Evolutionary conservation across 1,140 invertebrate species (phyloP).

Genomic region (Chlorops oryzae): DNA sequence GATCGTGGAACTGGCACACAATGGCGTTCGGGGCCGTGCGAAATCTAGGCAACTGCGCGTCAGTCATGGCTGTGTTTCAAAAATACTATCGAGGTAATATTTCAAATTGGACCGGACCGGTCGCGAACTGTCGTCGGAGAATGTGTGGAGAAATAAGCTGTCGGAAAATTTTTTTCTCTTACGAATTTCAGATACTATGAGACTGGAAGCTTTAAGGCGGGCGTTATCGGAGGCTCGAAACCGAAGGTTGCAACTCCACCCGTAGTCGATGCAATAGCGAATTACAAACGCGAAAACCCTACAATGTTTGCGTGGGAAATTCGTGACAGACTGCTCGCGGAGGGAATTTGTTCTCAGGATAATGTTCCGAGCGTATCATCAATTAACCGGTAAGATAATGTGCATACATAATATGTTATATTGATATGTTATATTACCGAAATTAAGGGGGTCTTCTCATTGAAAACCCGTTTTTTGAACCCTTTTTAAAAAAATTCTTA

Average conservation of each 20-base stretch:
- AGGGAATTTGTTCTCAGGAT: slow-evolving; percentile 95
- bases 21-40: slow-evolving; percentile 90
- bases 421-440: too few relatives aligned
- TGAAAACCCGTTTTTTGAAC: too few relatives aligned
- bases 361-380: slow-evolving; percentile 98
- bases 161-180: too few relatives aligned
- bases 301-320: too few relatives aligned
- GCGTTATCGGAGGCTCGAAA: slow-evolving; percentile 97
- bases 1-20: slow-evolving; percentile 92
- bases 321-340: slow-evolving; percentile 87
- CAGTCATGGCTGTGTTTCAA: slow-evolving; percentile 88
- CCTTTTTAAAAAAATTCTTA: too few relatives aligned
- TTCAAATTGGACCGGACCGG: too few relatives aligned
- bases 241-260: slow-evolving; percentile 98
- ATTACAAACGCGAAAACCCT: slow-evolving; percentile 97
- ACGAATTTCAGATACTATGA: slow-evolving; percentile 92
- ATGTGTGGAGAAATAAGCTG: too few relatives aligned
- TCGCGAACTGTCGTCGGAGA: too few relatives aligned
- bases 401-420: too few relatives aligned
- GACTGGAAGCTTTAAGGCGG: slow-evolving; percentile 96
- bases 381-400: slow-evolving; percentile 94
- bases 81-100: slow-evolving; percentile 84
- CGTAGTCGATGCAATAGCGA: slow-evolving; percentile 95
- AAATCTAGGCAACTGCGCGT: slow-evolving; percentile 84
- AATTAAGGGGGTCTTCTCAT: too few relatives aligned